Percentiles rank a stretch among this genome's conserved stretches.
Conservation (phyloP, 2,797 vertebrate species). For the Paratrypauchen microcephalus region DNA sequence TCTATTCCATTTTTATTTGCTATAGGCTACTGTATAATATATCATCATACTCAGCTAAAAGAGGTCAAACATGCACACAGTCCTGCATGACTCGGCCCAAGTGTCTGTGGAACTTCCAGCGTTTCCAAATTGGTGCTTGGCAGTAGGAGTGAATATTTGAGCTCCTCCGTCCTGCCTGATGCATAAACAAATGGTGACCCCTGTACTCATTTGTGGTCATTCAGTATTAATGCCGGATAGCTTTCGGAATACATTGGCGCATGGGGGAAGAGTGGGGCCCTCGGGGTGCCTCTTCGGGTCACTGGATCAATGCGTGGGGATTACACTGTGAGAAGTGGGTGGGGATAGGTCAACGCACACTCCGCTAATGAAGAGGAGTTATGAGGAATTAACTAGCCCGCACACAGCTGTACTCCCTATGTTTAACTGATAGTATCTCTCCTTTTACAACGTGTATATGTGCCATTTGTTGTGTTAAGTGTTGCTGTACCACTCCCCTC, state of each 20-base stretch:
- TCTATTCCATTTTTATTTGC: neutral
- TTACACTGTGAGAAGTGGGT: slow-evolving; percentile 58
- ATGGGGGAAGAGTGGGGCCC: slow-evolving; percentile 36
- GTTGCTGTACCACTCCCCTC: neutral
- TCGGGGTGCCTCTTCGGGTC: slow-evolving; percentile 47
- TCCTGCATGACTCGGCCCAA: slow-evolving; percentile 15
- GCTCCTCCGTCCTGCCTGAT: slow-evolving; percentile 13
- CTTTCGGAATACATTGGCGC: slow-evolving; percentile 38
- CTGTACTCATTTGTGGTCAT: slow-evolving; percentile 44
- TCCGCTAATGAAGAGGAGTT: slow-evolving; percentile 69
- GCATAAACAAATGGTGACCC: slow-evolving; percentile 60
- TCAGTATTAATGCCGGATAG: slow-evolving; percentile 38
- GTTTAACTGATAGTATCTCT: neutral
- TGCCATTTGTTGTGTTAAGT: slow-evolving; percentile 12
- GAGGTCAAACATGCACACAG: slow-evolving; percentile 18
- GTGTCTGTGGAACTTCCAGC: slow-evolving; percentile 31
- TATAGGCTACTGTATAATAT: neutral
- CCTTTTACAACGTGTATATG: neutral
- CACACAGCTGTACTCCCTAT: slow-evolving; percentile 14
- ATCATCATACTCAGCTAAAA: neutral
- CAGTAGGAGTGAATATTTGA: slow-evolving; percentile 24
- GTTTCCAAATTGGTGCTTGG: slow-evolving; percentile 38
- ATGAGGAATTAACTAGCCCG: slow-evolving; percentile 60
- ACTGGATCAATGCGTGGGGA: slow-evolving; percentile 61
- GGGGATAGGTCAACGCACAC: slow-evolving; percentile 68